Conservation (phyloP, 2,888 invertebrate genomes). For the Drepana falcataria region DNA sequence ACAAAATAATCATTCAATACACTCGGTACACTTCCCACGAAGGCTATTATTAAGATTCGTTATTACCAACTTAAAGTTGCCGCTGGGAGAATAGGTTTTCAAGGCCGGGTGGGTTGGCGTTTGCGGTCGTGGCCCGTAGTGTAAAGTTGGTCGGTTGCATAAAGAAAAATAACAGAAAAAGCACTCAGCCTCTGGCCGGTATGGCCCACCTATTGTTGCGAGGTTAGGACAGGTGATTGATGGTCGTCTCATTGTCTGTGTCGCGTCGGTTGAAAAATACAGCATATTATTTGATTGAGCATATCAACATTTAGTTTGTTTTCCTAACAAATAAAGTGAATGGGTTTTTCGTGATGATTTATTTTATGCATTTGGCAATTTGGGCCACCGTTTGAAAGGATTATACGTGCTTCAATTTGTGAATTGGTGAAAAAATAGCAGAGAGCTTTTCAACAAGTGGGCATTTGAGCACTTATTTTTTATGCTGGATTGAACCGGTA, state of each 20-base stretch:
- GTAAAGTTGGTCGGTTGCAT: conserved; percentile 28
- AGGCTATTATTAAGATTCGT: conserved; percentile 43
- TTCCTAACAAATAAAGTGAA: conserved; percentile 13
- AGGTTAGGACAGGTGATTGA: conserved; percentile 52
- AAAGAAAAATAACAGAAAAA: conserved; percentile 46
- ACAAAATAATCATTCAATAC: conserved; percentile 58
- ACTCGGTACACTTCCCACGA: conserved; percentile 57
- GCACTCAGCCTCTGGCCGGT: conserved; percentile 53
- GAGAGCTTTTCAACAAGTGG: background rate
- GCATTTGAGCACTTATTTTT: too few species aligned
- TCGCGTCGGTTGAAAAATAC: conserved; percentile 70
- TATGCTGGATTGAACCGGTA: too few species aligned
- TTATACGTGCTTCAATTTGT: background rate
- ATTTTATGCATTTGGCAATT: background rate
- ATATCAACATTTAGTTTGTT: conserved; percentile 37
- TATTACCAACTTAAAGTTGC: conserved; percentile 32
- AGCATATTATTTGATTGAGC: conserved; percentile 57
- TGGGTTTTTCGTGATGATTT: background rate
- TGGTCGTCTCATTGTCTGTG: conserved; percentile 56
- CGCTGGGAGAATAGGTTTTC: conserved; percentile 16
- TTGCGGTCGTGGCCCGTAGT: conserved; percentile 16
- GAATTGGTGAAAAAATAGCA: background rate
- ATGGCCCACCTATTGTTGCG: conserved; percentile 59
- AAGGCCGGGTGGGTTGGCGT: conserved; percentile 8
- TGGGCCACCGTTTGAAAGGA: background rate